phyloP scores from a whole-genome alignment of 2,113 vertebrate species.

The Podiceps cristatus region DNA sequence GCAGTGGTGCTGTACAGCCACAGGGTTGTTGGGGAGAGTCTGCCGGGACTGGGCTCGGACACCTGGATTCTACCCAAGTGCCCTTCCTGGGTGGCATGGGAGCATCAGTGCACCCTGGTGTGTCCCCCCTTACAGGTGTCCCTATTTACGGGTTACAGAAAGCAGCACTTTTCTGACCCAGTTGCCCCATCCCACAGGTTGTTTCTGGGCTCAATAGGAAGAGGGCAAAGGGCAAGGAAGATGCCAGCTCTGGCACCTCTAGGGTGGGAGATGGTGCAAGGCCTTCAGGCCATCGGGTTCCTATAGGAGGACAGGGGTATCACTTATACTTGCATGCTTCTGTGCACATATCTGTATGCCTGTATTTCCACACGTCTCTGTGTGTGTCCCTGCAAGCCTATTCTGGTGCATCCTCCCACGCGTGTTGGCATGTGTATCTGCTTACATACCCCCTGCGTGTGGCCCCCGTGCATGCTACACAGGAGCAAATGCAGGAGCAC shows the following conservation, averaged over 20 bases:
- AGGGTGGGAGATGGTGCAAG: not conserved
- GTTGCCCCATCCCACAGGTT: not conserved
- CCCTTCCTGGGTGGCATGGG: not conserved
- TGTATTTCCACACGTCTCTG: rapidly evolving
- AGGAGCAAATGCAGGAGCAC: not conserved
- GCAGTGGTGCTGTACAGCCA: rapidly evolving
- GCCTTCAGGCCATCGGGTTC: not conserved
- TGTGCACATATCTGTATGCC: rapidly evolving
- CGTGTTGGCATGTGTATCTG: rapidly evolving
- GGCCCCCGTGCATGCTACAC: rapidly evolving
- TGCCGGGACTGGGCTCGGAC: rapidly evolving
- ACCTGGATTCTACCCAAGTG: not conserved
- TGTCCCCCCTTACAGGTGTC: too few species aligned
- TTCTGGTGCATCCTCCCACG: not conserved
- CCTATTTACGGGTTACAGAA: rapidly evolving
- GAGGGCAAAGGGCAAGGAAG: rapidly evolving
- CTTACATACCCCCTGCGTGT: rapidly evolving
- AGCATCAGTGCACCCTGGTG: rapidly evolving
- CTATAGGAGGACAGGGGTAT: too few species aligned
- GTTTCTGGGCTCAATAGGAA: not conserved
- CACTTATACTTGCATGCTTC: rapidly evolving
- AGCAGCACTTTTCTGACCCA: rapidly evolving
- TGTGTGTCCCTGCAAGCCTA: rapidly evolving
- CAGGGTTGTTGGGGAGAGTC: rapidly evolving
- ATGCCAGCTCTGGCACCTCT: not conserved